Percentiles rank a stretch among this genome's conserved stretches.
These are phyloP conservation scores for Pharmacophagus antenor DNA, from an alignment of 2,888 invertebrate species.

Conservation along the genomic window DNA sequence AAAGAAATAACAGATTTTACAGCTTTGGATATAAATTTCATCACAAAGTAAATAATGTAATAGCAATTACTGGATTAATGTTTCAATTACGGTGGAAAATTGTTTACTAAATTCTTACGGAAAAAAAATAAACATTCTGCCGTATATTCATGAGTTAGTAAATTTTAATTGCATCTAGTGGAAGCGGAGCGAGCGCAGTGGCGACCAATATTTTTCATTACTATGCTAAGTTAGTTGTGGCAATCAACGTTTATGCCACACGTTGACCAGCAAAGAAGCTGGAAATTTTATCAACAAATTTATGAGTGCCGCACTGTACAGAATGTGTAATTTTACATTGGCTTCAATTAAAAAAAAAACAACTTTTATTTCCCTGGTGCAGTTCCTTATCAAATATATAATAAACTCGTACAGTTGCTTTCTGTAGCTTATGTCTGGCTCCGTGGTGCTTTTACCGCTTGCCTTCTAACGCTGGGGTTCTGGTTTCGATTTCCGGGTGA, in stretches of 20 bases:
- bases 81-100: background rate
- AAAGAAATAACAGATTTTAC: too few species aligned
- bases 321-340: too few species aligned
- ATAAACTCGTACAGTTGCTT: too few species aligned
- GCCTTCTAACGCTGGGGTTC: too few species aligned
- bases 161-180: constrained; percentile 58
- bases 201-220: constrained; percentile 79
- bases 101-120: background rate
- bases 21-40: background rate
- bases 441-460: too few species aligned
- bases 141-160: constrained; percentile 46
- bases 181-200: constrained; percentile 45
- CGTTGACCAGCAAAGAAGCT: constrained; percentile 68
- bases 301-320: background rate
- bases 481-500: too few species aligned
- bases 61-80: background rate
- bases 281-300: constrained; percentile 65
- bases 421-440: too few species aligned
- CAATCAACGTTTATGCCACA: constrained; percentile 68
- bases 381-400: too few species aligned
- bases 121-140: background rate
- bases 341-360: too few species aligned
- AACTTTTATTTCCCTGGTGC: too few species aligned
- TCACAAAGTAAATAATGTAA: background rate
- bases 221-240: constrained; percentile 79